phyloP scores from a whole-genome alignment of 2,888 invertebrate species.

The Laothoe populi region DNA sequence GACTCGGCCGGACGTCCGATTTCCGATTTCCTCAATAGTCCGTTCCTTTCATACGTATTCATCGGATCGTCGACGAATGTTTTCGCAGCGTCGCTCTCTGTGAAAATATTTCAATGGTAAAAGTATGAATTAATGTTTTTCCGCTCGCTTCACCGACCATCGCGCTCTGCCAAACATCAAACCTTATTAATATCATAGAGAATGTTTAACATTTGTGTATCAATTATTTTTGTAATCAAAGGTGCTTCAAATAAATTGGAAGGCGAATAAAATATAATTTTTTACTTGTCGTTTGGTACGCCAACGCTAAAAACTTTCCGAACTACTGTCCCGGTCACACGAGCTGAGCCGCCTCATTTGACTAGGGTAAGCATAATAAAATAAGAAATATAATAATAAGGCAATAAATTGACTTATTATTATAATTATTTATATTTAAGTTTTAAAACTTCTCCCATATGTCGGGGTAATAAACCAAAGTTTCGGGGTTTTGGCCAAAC shows the following conservation, averaged over 20 bases:
- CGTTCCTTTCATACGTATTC: slow-evolving; percentile 20
- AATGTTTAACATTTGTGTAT: neutral
- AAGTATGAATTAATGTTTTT: slow-evolving; percentile 19
- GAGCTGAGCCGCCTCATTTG: too few relatives aligned
- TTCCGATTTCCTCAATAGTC: slow-evolving; percentile 23
- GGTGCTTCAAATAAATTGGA: neutral
- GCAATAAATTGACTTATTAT: too few relatives aligned
- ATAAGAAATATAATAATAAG: too few relatives aligned
- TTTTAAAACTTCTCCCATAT: too few relatives aligned
- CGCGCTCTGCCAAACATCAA: neutral
- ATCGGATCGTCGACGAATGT: slow-evolving; percentile 12
- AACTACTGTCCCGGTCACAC: too few relatives aligned
- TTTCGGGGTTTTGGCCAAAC: too few relatives aligned
- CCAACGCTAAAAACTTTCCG: too few relatives aligned
- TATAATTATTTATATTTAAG: too few relatives aligned
- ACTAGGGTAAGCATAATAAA: too few relatives aligned
- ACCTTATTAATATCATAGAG: neutral
- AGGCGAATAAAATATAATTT: neutral
- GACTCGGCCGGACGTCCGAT: slow-evolving; percentile 9
- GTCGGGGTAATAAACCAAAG: too few relatives aligned
- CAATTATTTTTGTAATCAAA: neutral
- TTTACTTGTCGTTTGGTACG: too few relatives aligned
- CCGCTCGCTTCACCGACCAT: slow-evolving; percentile 17
- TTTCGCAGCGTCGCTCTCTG: slow-evolving; percentile 5
- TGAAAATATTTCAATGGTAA: slow-evolving; percentile 15